Conservation (phyloP, 2,797 vertebrate genomes). For the Buphagus erythrorhynchus region DNA sequence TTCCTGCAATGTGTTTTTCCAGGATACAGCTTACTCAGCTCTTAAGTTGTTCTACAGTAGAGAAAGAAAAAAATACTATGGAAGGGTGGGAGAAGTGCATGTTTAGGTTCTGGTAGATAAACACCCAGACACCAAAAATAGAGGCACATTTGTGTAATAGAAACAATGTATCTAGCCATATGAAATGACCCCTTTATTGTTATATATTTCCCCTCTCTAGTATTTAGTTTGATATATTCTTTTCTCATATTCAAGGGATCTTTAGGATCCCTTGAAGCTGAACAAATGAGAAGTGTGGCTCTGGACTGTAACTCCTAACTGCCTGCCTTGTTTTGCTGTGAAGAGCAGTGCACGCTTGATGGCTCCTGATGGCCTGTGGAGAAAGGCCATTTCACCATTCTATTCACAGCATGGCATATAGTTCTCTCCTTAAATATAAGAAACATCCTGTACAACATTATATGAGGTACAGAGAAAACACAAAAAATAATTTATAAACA, state of each 20-base stretch:
- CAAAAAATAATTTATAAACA: not conserved
- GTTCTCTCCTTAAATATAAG: not conserved
- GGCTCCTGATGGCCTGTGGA: not conserved
- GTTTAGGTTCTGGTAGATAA: not conserved
- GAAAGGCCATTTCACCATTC: not conserved
- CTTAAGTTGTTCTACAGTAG: not conserved
- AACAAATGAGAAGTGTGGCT: not conserved
- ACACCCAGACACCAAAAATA: not conserved
- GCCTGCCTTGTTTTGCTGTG: not conserved
- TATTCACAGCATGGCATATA: not conserved
- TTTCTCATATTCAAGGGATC: not conserved
- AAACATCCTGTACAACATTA: not conserved
- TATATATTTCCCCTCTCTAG: not conserved
- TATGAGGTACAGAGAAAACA: not conserved
- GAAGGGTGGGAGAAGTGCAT: not conserved
- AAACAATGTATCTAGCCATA: not conserved
- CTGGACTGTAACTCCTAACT: not conserved
- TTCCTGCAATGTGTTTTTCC: constrained; percentile 37
- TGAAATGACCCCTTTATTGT: not conserved
- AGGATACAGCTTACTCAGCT: constrained; percentile 1
- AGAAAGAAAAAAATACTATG: not conserved
- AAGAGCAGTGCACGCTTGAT: not conserved
- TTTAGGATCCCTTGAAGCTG: not conserved
- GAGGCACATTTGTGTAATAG: not conserved
- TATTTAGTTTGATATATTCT: not conserved